phyloP scores from a whole-genome alignment of 2,797 vertebrate species.

The Sebastes melanostomus region DNA sequence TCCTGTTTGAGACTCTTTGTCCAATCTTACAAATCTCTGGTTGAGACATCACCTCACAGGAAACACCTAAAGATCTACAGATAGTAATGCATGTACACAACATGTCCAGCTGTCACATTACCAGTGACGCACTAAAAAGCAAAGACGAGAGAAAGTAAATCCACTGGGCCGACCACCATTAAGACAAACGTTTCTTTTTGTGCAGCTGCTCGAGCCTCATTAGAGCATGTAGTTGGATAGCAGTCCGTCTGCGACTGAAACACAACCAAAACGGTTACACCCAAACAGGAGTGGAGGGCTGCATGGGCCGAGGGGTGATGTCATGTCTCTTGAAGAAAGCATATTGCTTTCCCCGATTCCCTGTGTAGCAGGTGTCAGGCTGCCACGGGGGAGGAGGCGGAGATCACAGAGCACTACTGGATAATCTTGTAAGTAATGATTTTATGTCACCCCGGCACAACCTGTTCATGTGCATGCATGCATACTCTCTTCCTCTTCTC shows the following conservation, averaged over 20 bases:
- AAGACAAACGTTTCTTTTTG: neutral
- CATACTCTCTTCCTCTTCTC: neutral
- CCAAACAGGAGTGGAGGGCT: conserved; percentile 50
- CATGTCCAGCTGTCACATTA: neutral
- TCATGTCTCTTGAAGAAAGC: conserved; percentile 61
- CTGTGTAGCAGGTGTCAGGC: conserved; percentile 68
- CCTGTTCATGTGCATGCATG: neutral
- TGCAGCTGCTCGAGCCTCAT: conserved; percentile 22
- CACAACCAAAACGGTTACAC: conserved; percentile 52
- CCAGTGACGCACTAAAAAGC: neutral
- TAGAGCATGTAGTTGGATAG: conserved; percentile 21
- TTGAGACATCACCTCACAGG: neutral
- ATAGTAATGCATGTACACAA: neutral
- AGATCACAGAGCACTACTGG: conserved; percentile 32
- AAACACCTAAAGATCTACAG: neutral
- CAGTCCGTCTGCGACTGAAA: conserved; percentile 36
- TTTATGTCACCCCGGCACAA: conserved; percentile 36
- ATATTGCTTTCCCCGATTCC: conserved; percentile 40
- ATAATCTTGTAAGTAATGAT: conserved; percentile 59
- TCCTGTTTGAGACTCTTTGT: neutral
- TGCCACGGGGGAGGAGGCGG: conserved; percentile 21
- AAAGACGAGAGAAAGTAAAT: neutral
- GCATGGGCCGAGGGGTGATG: conserved; percentile 56
- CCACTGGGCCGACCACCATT: neutral
- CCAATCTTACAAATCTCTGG: neutral